These are phyloP conservation scores for Phyllotreta cruciferae DNA, from an alignment of 2,888 invertebrate genomes.

Conservation along the genomic window DNA sequence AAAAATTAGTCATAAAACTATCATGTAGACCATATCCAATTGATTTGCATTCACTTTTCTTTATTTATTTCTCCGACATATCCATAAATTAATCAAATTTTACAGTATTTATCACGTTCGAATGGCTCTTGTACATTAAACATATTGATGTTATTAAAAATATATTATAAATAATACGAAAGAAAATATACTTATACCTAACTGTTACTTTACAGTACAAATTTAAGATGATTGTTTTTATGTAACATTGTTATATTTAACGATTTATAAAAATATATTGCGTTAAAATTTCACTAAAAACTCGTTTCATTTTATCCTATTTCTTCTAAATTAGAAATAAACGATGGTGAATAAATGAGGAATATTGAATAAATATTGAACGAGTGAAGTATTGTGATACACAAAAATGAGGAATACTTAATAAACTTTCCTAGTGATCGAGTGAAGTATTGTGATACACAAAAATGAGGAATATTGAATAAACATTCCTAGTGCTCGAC, in stretches of 20 bases:
- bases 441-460: too few species aligned
- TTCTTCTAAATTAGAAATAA: too few species aligned
- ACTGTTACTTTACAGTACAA: conserved; percentile 57
- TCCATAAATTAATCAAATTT: conserved; percentile 44
- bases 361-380: too few species aligned
- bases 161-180: conserved; percentile 52
- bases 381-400: too few species aligned
- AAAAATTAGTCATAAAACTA: conserved; percentile 34
- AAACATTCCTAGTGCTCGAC: too few species aligned
- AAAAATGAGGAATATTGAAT: too few species aligned
- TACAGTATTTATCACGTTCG: conserved; percentile 45
- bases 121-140: conserved; percentile 48
- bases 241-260: conserved; percentile 58
- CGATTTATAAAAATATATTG: conserved; percentile 57
- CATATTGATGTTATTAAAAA: conserved; percentile 47
- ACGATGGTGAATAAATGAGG: too few species aligned
- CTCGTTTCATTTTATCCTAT: conserved; percentile 6
- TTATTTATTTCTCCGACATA: conserved; percentile 42
- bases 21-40: conserved; percentile 42
- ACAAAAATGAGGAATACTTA: too few species aligned
- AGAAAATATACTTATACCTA: conserved; percentile 49
- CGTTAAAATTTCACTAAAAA: conserved; percentile 42
- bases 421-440: too few species aligned
- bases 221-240: conserved; percentile 56
- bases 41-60: conserved; percentile 27